Evolutionary conservation across 2,113 vertebrate species (phyloP), one percentile per base, ranked within the genome.

Genomic region (Globicephala melas): DNA sequence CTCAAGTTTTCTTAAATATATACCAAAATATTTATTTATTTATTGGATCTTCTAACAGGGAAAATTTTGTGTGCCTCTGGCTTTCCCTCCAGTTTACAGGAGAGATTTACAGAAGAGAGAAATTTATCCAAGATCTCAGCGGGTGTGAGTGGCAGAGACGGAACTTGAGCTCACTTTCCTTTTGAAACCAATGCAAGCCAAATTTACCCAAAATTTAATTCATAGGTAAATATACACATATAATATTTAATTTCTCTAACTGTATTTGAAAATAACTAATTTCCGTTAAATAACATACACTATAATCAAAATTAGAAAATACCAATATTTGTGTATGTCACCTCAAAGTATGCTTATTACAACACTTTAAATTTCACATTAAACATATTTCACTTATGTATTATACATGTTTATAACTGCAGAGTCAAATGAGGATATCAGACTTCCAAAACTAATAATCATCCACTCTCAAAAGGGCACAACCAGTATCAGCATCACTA

Each of bases 371-470:
- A 83, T 41, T 94, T 96, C 63, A 82, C 4, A 73, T 53, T 79
- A 85, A 84, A 33, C 21, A 53, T 50, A 91, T 67, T 77, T 89
- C 53, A 73, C 17, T 87, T 81, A 47, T 18, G 8, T 77, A 68
- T 53, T 90, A 21, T 44, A 47, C 3, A n/a, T 55, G 14, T 83
- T 65, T 96, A 81, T 58, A 97, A 55, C 15, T 84, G 8, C 33
- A 84, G 50, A 60, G 53, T 79, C 44, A 97, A 93, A 84, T 95
- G 55, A 96, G 36, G n/a, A 89, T 90, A 90, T 90, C 74, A 90
- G 31, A 55, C 15, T 77, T 74, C 41, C 14, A 41, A 82, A 96
- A 94, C 41, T 31, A 92, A 89, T 86, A 83, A 94, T 44, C 31
- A 62, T 86, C 25, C 12, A 36, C 62, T 55, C 44, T 89, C 55